Base-by-base conservation (phyloP, 2,888 invertebrate species). In the Parnassius apollo region DNA sequence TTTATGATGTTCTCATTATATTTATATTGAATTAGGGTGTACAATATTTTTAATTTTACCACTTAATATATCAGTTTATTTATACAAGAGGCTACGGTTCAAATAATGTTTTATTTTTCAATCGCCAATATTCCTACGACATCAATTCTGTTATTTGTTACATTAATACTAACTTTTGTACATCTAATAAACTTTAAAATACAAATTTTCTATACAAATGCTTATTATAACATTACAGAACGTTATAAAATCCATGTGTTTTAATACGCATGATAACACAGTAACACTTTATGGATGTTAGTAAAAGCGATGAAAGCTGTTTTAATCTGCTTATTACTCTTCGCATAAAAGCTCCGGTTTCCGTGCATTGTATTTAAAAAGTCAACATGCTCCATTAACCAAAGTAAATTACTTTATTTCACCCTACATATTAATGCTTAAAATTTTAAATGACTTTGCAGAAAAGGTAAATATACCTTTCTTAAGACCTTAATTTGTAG, bases 271-370 rank as follows among this genome's bases (percentile, higher is more conserved):
- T 4, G 49, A 22, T 50, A 54, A 55, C 44, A 61, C 56, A 45
- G 46, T 61, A 42, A 57, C 52, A 42, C 52, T 35, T 80, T 84
- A 83, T 84, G 85, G 86, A 83, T 84, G 84, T 87, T 82, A 86
- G 82, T 82, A 87, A 89, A 87, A 83, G 86, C 86, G 85, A 87
- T 89, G 86, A 88, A 86, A 89, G 82, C 81, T 76, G 76, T 80
- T 83, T 80, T 82, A 82, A 84, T 85, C 82, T 80, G 79, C 77
- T 81, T 82, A 82, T 87, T 86, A 83, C 83, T 83, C 77, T 85
- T 83, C 73, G 78, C 82, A 86, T 86, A 86, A 88, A 88, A 88
- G 88, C 82, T 86, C 85, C 81, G 74, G 73, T 68, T 73, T 73
- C 66, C 66, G 67, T 66, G 66, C 67, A 71, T 71, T 69, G 69